Evolutionary conservation across 2,113 vertebrate genomes (phyloP), one percentile per base, ranked within the genome.

Genomic region (Toxostoma redivivum): DNA sequence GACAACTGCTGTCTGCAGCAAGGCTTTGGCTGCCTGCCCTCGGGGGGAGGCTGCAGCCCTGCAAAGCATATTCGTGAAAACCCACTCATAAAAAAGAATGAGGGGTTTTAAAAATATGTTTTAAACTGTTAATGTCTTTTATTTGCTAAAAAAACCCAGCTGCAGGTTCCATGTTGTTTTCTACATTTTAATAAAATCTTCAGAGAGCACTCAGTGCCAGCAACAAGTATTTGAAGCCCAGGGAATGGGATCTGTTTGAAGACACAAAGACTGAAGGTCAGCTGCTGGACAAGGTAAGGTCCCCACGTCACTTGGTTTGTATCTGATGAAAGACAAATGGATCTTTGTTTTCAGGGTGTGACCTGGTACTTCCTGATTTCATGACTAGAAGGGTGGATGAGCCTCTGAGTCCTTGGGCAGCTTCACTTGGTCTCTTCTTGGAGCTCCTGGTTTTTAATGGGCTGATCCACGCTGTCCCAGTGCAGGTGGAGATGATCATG

Each of bases 31-130:
- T 81, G 48, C 10, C 88, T 67, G n/a, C 81, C 86, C 81, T 33
- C 35, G 22, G 48, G 65, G 84, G 38, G 64, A 84, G 84, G 79
- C 57, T 81, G 82, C 40, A 60, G 91, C 61, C 22, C 5, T 1
- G 31, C 4, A 1, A 11, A 24, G 67, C 1, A 1, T 2, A 1
- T 6, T 15, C 0, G 0, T 27, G 38, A 76, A 44, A 65, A 37
- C n/a, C 40, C 10, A 3, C 57, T 25, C 6, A 3, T 13, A 5
- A 45, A 48, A 78, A 54, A 16, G 56, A 27, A 37, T 11, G 42
- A 44, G 33, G 19, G 23, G 1, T 27, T 48, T 42, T 37, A 0
- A 9, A 35, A 87, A 17, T 9, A 6, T 2, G 12, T 47, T 88
- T 64, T 5, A 19, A 80, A 9, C 6, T 31, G 14, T 35, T 42